Base-by-base conservation (phyloP, 2,797 vertebrate genomes). In the Liasis olivaceus region DNA sequence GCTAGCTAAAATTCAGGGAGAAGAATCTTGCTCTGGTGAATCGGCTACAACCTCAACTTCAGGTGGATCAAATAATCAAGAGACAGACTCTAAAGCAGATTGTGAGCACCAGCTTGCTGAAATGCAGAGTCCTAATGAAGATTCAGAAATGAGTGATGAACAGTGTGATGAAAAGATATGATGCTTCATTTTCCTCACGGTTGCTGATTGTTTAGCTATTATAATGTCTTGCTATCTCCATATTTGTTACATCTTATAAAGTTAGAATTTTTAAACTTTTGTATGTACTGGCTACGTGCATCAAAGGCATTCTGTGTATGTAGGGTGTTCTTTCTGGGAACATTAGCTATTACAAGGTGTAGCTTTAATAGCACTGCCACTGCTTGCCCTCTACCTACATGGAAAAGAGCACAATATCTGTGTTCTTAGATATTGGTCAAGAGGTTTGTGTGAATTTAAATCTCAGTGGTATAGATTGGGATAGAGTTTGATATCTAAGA, bases 1-100 rank as follows among this genome's bases (percentile, higher is more conserved):
- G 96, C 98, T 98, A 98, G 98, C 98, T 97, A 98, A 98, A 96
- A 94, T 97, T 95, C 97, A 97, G 97, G 98, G 96, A 95, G 97
- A 98, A 97, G 98, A 98, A 88, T 90, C 64, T 36, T 36, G 36
- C 95, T 69, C 94, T 85, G 95, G 95, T 96, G 97, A 97, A 96
- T 95, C 95, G 88, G 97, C 98, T 94, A 97, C 97, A 95, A 92
- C 98, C 91, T 98, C 98, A 95, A 94, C 98, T 96, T 97, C 98
- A 94, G 92, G 90, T 94, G 96, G 94, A 96, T 90, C 93, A 95
- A 90, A 95, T 96, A 94, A 94, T 90, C 95, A 96, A 91, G 95
- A 94, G 86, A 94, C 97, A 95, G 96, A 95, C 94, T 95, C 95
- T 95, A 96, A 91, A 92, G 90, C 97, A 95, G 96, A 97, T 94